Evolutionary conservation across 2,113 vertebrate species (phyloP), one percentile per base, ranked within the genome.

Genomic region (Phrynocephalus versicolor): DNA sequence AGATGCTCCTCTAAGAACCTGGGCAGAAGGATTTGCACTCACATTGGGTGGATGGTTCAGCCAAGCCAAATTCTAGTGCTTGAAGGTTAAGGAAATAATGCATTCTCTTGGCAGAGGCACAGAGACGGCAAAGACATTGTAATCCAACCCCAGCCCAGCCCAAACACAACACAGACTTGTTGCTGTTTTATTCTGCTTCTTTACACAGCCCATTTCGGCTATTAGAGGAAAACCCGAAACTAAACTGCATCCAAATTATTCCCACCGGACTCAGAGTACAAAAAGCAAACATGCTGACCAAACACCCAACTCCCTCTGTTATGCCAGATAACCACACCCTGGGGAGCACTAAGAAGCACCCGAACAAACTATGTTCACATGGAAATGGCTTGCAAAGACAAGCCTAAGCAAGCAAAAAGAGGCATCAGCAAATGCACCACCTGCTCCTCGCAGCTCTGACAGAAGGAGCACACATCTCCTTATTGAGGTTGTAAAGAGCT

Each of bases 161-260:
- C 78, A 95, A 91, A 94, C 64, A 41, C 62, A 76, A 87, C 90
- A 93, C 88, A 88, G 89, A 92, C 90, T 87, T 86, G 88, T 73
- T 85, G 62, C 85, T 89, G 74, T 92, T 93, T 84, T 71, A 77
- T 91, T 90, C 89, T 88, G 86, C 89, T 89, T 90, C 92, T 91
- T 85, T 90, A 90, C 85, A 91, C 87, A 90, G 83, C 84, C 87
- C 92, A 87, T 81, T 91, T 94, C 74, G 88, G 85, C 79, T 91
- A 92, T 94, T 89, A 93, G 85, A 92, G 88, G 69, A 93, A 94
- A 94, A 85, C 71, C 87, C 80, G 23, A 90, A 81, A 89, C 81
- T 71, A 90, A 94, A 92, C 77, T 0, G 0, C 79, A 90, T 83
- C 89, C 91, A 89, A 67, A 80, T 85, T 60, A 88, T 80, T 91